phyloP scores from a whole-genome alignment of 2,797 vertebrate species.

The Aldrovandia affinis region DNA sequence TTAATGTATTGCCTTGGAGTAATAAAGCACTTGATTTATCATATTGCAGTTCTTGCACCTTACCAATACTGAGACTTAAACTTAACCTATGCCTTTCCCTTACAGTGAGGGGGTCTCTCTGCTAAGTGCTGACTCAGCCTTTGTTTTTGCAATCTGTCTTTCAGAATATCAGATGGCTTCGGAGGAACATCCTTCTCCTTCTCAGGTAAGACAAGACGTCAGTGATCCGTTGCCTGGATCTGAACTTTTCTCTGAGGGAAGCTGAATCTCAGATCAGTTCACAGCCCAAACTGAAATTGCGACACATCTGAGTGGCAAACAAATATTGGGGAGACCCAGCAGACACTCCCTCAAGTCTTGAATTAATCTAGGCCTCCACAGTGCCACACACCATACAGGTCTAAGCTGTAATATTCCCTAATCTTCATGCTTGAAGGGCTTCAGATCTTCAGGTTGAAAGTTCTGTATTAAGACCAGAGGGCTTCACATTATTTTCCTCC shows the following conservation, averaged over 20 bases:
- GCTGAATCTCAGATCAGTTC: neutral
- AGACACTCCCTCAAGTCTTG: too few species aligned
- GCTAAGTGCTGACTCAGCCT: neutral
- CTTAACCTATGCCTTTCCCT: neutral
- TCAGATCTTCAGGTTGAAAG: too few species aligned
- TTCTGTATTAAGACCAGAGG: too few species aligned
- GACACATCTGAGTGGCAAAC: neutral
- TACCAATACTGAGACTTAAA: neutral
- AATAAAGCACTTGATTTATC: neutral
- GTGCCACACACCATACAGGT: neutral
- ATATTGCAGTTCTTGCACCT: neutral
- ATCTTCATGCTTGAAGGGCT: too few species aligned
- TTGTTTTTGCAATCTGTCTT: neutral
- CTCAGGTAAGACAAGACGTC: conserved; percentile 47
- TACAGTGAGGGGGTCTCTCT: neutral
- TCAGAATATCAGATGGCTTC: conserved; percentile 31
- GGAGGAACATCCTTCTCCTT: conserved; percentile 53
- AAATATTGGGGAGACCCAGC: neutral
- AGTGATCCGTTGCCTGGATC: neutral
- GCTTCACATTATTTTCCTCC: too few species aligned
- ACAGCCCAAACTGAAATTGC: neutral
- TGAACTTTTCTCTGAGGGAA: neutral
- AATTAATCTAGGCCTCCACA: too few species aligned
- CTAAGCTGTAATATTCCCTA: neutral
- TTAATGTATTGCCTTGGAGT: neutral